phyloP scores from a whole-genome alignment of 2,113 vertebrate genomes.

The Zeus faber region DNA sequence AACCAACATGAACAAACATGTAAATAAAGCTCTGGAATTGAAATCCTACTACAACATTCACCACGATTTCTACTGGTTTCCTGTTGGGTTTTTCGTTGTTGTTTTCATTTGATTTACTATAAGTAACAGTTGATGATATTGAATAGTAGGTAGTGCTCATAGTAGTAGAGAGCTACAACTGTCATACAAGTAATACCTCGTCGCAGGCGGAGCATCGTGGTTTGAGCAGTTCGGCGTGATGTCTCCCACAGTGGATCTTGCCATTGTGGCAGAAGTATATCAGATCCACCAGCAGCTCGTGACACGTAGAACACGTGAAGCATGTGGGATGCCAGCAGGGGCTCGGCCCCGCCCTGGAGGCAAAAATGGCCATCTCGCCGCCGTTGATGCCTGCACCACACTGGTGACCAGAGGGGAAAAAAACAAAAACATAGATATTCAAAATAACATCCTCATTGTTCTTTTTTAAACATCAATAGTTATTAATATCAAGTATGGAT shows the following conservation, averaged over 20 bases:
- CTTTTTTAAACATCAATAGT: background rate
- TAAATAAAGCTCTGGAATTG: background rate
- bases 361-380: slow-evolving; percentile 92
- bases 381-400: slow-evolving; percentile 86
- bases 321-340: slow-evolving; percentile 94
- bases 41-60: no score
- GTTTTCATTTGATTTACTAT: no score
- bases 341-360: slow-evolving; percentile 86
- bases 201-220: slow-evolving; percentile 94
- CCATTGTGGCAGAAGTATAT: slow-evolving; percentile 96
- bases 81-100: no score
- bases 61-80: no score
- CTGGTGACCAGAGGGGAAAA: slow-evolving; percentile 52
- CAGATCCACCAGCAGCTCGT: slow-evolving; percentile 91
- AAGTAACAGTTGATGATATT: no score
- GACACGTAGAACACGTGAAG: slow-evolving; percentile 88
- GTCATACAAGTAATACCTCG: no score
- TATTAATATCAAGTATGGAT: background rate
- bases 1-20: background rate
- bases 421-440: background rate
- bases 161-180: no score
- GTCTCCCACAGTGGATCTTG: slow-evolving; percentile 91
- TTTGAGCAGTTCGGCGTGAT: slow-evolving; percentile 91
- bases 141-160: background rate
- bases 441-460: background rate